Evolutionary conservation across 2,888 invertebrate genomes (phyloP).

Genomic region (Volucella inflata): DNA sequence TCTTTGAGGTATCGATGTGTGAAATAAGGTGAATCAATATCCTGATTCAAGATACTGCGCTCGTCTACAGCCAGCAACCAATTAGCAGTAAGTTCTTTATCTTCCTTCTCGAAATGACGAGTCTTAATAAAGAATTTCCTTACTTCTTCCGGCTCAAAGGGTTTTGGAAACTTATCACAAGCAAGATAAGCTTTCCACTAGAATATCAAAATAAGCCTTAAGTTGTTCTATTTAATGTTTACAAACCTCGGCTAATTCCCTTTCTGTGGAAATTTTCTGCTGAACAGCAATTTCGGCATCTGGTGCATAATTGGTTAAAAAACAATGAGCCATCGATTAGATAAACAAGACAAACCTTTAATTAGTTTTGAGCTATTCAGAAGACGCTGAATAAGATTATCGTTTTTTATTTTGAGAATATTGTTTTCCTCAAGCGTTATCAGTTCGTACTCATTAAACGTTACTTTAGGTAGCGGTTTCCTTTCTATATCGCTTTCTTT

Average conservation of each 20-base stretch:
- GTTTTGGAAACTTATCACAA: slow-evolving; percentile 80
- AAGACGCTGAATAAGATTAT: slow-evolving; percentile 68
- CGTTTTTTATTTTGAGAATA: slow-evolving; percentile 39
- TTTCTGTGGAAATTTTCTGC: slow-evolving; percentile 32
- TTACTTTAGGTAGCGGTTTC: background rate
- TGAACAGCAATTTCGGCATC: slow-evolving; percentile 70
- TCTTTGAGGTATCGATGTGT: slow-evolving; percentile 74
- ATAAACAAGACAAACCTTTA: slow-evolving; percentile 72
- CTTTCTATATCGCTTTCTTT: background rate
- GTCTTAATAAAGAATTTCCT: slow-evolving; percentile 78
- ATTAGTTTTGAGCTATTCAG: slow-evolving; percentile 75
- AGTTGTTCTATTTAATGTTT: background rate
- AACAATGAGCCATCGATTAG: background rate
- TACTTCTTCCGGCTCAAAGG: slow-evolving; percentile 78
- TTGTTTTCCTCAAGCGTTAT: slow-evolving; percentile 77
- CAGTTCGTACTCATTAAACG: slow-evolving; percentile 70
- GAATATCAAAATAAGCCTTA: background rate
- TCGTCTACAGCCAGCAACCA: slow-evolving; percentile 80
- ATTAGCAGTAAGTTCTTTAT: slow-evolving; percentile 73
- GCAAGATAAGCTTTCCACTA: slow-evolving; percentile 79
- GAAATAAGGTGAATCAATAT: slow-evolving; percentile 77
- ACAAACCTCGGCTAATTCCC: slow-evolving; percentile 44
- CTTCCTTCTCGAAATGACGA: slow-evolving; percentile 76
- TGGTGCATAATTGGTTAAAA: slow-evolving; percentile 34
- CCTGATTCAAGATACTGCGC: slow-evolving; percentile 78